Evolutionary conservation across 2,888 invertebrate species (phyloP).

Genomic region (Dryomyza anilis): DNA sequence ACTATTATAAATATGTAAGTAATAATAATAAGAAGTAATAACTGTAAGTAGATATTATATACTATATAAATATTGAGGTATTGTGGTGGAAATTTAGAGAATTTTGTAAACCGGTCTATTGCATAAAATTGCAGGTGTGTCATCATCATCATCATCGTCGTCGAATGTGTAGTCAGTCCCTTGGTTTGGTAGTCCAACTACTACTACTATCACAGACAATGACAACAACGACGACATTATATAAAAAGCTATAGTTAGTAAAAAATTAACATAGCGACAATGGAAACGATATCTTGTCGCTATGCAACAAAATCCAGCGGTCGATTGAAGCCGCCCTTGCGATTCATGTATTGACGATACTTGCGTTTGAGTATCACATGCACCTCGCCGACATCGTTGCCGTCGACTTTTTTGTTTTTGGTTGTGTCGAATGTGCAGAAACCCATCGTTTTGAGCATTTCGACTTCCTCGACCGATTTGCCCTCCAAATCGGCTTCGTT

Average conservation of each 20-base stretch:
- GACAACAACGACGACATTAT: too few relatives aligned
- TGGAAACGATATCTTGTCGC: slow-evolving; percentile 39
- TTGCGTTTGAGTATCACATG: slow-evolving; percentile 95
- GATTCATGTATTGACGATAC: slow-evolving; percentile 99
- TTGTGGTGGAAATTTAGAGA: slow-evolving; percentile 57
- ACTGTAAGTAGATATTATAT: background rate
- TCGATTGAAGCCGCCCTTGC: slow-evolving; percentile 98
- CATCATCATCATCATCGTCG: slow-evolving; percentile 25
- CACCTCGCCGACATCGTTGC: slow-evolving; percentile 92
- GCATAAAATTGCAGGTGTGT: slow-evolving; percentile 61
- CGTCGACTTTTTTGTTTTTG: slow-evolving; percentile 93
- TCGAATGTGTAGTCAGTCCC: slow-evolving; percentile 2
- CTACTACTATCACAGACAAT: slow-evolving; percentile 8
- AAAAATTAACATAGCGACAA: slow-evolving; percentile 30
- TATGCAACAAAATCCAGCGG: slow-evolving; percentile 95
- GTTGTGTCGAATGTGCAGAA: slow-evolving; percentile 95
- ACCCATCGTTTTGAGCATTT: slow-evolving; percentile 96
- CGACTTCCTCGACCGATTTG: slow-evolving; percentile 87
- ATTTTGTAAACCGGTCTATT: slow-evolving; percentile 62
- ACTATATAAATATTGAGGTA: slow-evolving; percentile 39
- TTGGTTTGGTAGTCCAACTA: too few relatives aligned
- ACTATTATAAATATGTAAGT: background rate
- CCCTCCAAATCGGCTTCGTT: slow-evolving; percentile 87
- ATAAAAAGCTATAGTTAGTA: slow-evolving; percentile 5
- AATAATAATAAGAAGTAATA: background rate